Evolutionary conservation across 1,140 invertebrate genomes (phyloP).

Genomic region (Cylas formicarius): DNA sequence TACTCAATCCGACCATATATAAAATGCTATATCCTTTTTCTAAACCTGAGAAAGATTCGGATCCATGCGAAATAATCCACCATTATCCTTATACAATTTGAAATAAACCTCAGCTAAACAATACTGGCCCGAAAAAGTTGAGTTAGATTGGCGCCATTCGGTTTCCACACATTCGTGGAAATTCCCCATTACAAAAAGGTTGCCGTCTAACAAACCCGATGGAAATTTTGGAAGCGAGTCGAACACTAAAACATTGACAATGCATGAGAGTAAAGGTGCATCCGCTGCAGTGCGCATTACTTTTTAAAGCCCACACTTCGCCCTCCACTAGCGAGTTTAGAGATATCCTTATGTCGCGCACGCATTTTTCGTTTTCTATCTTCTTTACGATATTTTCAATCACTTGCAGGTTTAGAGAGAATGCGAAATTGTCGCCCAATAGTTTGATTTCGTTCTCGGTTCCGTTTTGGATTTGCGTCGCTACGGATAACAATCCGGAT

Average conservation of each 20-base stretch:
- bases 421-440: no score
- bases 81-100: conserved; percentile 17
- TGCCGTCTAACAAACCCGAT: conserved; percentile 52
- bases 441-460: no score
- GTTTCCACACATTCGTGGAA: conserved; percentile 56
- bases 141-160: conserved; percentile 24
- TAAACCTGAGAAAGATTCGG: conserved; percentile 11
- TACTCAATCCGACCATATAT: conserved; percentile 4
- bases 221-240: conserved; percentile 59
- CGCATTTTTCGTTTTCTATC: conserved; percentile 40
- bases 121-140: conserved; percentile 49
- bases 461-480: no score
- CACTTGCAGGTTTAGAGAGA: no score
- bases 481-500: no score
- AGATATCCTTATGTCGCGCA: conserved; percentile 45
- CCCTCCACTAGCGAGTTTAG: conserved; percentile 44
- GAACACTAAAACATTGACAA: conserved; percentile 50
- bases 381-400: conserved; percentile 5
- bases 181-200: conserved; percentile 58
- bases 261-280: neutral
- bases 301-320: conserved; percentile 51
- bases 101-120: conserved; percentile 47
- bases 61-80: no score
- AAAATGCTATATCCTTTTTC: neutral
- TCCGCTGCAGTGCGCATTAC: conserved; percentile 38